Base-by-base conservation (phyloP, 2,888 invertebrate genomes). In the Allolobophora icterica region DNA sequence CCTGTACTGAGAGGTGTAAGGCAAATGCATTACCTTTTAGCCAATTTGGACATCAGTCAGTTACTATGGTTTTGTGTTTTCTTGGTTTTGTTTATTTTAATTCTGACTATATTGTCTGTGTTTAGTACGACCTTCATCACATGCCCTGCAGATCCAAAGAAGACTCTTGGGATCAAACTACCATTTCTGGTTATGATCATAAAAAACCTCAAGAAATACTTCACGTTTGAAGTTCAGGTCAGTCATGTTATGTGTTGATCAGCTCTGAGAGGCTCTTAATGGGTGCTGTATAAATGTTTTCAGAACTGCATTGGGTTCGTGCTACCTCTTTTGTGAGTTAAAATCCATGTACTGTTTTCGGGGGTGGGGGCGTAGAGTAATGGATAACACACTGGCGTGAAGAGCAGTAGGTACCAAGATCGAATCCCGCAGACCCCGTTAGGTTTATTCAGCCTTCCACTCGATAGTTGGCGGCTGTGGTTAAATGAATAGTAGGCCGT, bases 181-280 rank as follows among this genome's bases (percentile, higher is more conserved):
- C 98, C 98, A 0, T 98, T 97, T 96, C 96, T 99, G 94, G 98
- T 98, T 92, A 97, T 99, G 97, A 97, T 99, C 91, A 97, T 99
- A 91, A 99, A 99, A 96, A 98, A 98, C 96, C 96, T 98, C 94
- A 98, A 98, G 95, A 97, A 98, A 95, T 98, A 98, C 96, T 98
- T 98, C 95, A 97, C 98, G 84, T 98, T 99, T 96, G 98, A 98
- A 97, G 98, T 99, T 92, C 98, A 98, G 97, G 98, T 98, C 95
- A 95, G 96, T 87, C 35, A 35, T 24, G 52, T 71, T 8, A n/a
- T 71, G 30, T 71, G 30, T 13, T 71, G 71, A 24, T 52, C 52
- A 17, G 1, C 45, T 17, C 17, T 33, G 84, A 84, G 84, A 84
- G 13, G 45, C 19, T 13, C n/a, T n/a, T n/a, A n/a, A n/a, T n/a